Conservation (phyloP, 1,140 invertebrate species). For the Aethina tumida region DNA sequence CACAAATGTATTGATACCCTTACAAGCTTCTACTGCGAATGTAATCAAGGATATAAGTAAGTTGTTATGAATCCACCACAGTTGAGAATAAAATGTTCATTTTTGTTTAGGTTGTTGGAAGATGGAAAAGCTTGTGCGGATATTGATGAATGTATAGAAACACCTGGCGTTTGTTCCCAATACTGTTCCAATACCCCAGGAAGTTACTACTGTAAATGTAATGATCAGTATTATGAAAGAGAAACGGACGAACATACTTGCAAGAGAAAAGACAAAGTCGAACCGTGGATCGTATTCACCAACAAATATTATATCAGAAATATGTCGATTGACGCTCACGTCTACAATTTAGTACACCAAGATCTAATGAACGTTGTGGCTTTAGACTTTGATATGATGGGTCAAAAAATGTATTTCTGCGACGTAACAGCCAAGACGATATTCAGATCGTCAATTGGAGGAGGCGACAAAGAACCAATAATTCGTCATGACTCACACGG, state of each 20-base stretch:
- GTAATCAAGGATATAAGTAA: slow-evolving; percentile 85
- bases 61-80: slow-evolving; percentile 19
- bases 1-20: slow-evolving; percentile 91
- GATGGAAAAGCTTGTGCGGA: slow-evolving; percentile 86
- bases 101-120: slow-evolving; percentile 47
- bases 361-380: slow-evolving; percentile 95
- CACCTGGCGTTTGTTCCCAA: slow-evolving; percentile 86
- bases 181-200: slow-evolving; percentile 93
- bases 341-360: slow-evolving; percentile 84
- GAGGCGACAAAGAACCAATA: slow-evolving; percentile 62
- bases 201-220: slow-evolving; percentile 92
- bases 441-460: slow-evolving; percentile 55
- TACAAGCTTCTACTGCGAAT: slow-evolving; percentile 89
- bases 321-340: slow-evolving; percentile 78
- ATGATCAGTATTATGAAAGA: slow-evolving; percentile 84
- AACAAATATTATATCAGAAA: slow-evolving; percentile 98
- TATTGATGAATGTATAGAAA: slow-evolving; percentile 89
- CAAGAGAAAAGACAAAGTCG: slow-evolving; percentile 71
- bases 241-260: slow-evolving; percentile 79
- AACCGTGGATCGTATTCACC: slow-evolving; percentile 91
- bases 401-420: slow-evolving; percentile 84
- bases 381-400: slow-evolving; percentile 81
- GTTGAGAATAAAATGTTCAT: neutral
- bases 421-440: slow-evolving; percentile 93
- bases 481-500: slow-evolving; percentile 90